Percentiles rank a stretch among this genome's conserved stretches.
Conservation (phyloP, 2,797 vertebrate genomes). For the Centroberyx gerrardi region DNA sequence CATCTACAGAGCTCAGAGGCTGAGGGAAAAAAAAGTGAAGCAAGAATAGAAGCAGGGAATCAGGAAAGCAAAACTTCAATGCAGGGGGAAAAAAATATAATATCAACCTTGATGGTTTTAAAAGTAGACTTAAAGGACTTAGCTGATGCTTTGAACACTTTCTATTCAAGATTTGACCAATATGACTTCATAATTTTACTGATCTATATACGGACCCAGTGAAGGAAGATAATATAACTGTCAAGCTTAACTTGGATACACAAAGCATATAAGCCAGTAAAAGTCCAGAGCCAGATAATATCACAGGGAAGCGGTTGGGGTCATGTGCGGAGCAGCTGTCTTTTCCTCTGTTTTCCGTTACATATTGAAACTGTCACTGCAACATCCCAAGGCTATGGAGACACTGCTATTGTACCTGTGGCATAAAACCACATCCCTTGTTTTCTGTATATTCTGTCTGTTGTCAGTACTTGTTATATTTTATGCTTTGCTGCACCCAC, state of each 20-base stretch:
- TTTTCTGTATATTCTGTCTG: background rate
- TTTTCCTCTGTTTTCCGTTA: conserved; percentile 16
- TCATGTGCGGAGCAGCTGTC: conserved; percentile 5
- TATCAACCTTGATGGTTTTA: conserved; percentile 8
- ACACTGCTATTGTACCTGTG: background rate
- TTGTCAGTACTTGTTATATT: background rate
- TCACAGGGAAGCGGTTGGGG: conserved; percentile 16
- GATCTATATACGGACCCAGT: no score
- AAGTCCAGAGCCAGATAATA: conserved; percentile 20
- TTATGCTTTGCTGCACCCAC: background rate
- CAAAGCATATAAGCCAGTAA: conserved; percentile 20
- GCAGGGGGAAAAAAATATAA: background rate
- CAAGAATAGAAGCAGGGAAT: background rate
- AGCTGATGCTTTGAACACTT: conserved; percentile 4
- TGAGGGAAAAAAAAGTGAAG: no score
- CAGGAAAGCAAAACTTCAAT: background rate
- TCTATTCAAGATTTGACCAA: background rate
- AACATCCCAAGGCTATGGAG: background rate
- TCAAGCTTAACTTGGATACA: conserved; percentile 20
- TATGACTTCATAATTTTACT: conserved; percentile 7
- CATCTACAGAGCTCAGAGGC: background rate
- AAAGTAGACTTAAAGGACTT: background rate
- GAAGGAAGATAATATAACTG: no score
- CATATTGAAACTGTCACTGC: conserved; percentile 31
- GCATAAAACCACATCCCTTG: background rate